A percentile compares a stretch with the other conserved stretches of the same genome.
These are phyloP conservation scores for Stercorarius parasiticus DNA, from an alignment of 2,113 vertebrate species.

Conservation along the genomic window DNA sequence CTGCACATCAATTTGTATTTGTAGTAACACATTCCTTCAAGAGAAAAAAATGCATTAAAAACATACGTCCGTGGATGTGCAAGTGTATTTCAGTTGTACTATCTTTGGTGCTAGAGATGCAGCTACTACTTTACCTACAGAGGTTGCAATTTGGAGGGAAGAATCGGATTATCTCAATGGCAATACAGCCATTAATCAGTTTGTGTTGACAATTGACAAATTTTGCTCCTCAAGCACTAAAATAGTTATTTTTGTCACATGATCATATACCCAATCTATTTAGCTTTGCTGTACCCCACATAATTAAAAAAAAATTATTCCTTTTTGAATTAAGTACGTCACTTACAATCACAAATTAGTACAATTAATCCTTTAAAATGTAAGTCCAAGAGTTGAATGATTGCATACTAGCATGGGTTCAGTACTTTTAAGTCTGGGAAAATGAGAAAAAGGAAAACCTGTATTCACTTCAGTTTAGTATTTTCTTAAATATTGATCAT, in stretches of 20 bases:
- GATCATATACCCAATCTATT: neutral
- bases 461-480: neutral
- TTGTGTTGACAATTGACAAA: neutral
- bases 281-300: neutral
- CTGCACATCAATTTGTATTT: neutral
- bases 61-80: rapidly evolving
- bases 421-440: neutral
- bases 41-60: neutral
- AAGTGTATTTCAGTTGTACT: neutral
- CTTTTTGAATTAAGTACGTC: neutral
- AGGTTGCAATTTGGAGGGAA: neutral
- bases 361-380: neutral
- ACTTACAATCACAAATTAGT: neutral
- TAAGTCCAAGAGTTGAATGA: neutral
- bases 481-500: neutral
- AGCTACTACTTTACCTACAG: neutral
- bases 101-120: neutral
- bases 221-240: neutral
- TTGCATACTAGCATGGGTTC: neutral
- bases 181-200: neutral
- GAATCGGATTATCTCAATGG: neutral
- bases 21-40: neutral
- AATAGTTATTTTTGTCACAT: neutral
- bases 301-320: neutral
- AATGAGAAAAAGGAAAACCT: neutral